Evolutionary conservation across 2,888 invertebrate genomes (phyloP).

Genomic region (Stenurella melanura): DNA sequence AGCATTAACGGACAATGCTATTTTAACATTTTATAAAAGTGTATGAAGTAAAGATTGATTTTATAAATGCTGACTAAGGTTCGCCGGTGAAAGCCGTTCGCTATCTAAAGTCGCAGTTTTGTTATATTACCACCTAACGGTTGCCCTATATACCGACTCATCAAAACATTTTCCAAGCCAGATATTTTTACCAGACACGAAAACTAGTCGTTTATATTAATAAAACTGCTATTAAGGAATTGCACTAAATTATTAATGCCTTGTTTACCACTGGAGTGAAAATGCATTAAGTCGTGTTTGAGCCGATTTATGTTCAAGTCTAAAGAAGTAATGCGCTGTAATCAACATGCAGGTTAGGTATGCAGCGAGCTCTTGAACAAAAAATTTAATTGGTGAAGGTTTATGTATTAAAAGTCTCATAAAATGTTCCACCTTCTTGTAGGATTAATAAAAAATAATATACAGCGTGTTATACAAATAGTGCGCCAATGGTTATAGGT

Average conservation of each 20-base stretch:
- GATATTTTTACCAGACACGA: not conserved
- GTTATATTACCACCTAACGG: constrained; percentile 20
- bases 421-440: too few species aligned
- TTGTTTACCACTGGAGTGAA: constrained; percentile 1
- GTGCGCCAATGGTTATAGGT: too few species aligned
- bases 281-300: not conserved
- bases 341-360: too few species aligned
- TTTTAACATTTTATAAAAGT: constrained; percentile 21
- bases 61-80: constrained; percentile 31
- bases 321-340: too few species aligned
- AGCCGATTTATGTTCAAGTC: not conserved
- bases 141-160: constrained; percentile 34
- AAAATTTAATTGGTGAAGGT: too few species aligned
- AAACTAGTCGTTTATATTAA: constrained; percentile 24
- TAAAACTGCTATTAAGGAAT: constrained; percentile 23
- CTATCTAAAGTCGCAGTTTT: constrained; percentile 14
- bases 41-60: constrained; percentile 33
- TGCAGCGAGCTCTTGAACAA: too few species aligned
- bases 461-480: too few species aligned
- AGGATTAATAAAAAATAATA: too few species aligned
- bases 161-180: constrained; percentile 32
- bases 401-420: too few species aligned
- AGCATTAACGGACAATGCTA: not conserved
- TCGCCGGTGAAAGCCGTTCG: constrained; percentile 20
- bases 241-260: constrained; percentile 25